Base-by-base conservation (phyloP, 2,888 invertebrate species). In the Nemoura dubitans region DNA sequence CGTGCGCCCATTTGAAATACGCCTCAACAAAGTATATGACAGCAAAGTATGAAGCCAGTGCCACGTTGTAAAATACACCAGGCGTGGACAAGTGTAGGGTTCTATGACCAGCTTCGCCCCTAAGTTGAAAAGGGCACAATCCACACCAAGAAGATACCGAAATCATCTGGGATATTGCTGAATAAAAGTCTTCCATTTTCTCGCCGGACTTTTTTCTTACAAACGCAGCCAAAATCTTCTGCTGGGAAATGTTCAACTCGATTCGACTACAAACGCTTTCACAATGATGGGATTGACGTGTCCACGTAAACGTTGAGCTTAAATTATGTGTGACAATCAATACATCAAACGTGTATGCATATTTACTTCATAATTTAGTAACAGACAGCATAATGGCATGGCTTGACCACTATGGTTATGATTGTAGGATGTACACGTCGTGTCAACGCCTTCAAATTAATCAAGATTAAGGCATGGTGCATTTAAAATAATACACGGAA, bases 301-400 rank as follows among this genome's bases (percentile, higher is more conserved):
- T 59, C 14, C 10, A 16, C 14, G 2, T 16, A 59, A 59, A 21
- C 59, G 59, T 16, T 21, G 21, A 16, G 3, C 21, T 14, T 59
- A 59, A 59, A 59, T 59, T 59, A 59, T 59, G 59, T 59, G 59
- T 59, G 59, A 59, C 59, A 59, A 59, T 59, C 59, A 59, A 59
- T 59, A 21, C 59, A 59, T 59, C 21, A 59, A 21, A 21, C 6
- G 16, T 59, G 21, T 59, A 59, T 1, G 59, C 59, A 14, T 21
- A 59, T 59, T 16, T 36, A 36, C 36, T 36, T 6, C 10, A 36
- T 36, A 36, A 36, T 36, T 36, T 36, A 36, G 36, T 16, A 21
- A 59, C 59, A 59, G 59, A 21, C 59, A 59, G 21, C 59, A 16
- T 59, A 59, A 59, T 59, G 59, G 59, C 21, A 7, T 59, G 59